phyloP scores from a whole-genome alignment of 2,888 invertebrate genomes.

The Eupeodes luniger region DNA sequence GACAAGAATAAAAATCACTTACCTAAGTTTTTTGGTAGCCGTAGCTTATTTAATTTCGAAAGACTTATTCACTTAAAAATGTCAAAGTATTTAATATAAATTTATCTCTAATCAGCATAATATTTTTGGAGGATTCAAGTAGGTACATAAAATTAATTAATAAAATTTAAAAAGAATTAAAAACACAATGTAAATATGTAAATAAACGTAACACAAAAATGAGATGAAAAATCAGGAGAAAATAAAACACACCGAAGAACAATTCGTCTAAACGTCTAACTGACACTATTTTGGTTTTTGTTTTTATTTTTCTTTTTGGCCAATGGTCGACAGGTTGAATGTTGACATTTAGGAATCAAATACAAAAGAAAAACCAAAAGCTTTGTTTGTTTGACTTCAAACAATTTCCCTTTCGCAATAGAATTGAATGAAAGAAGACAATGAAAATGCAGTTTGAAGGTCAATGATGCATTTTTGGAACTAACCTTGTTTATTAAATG shows the following conservation, averaged over 20 bases:
- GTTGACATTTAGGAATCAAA: slow-evolving; percentile 9
- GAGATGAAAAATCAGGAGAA: neutral
- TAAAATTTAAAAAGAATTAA: neutral
- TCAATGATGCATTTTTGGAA: neutral
- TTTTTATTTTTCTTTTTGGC: neutral
- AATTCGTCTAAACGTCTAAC: slow-evolving; percentile 23
- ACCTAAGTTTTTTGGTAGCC: slow-evolving; percentile 5
- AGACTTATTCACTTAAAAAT: slow-evolving; percentile 36
- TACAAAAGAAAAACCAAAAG: neutral
- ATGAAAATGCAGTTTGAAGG: neutral
- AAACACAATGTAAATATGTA: neutral
- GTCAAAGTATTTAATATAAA: neutral
- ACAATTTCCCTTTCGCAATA: slow-evolving; percentile 7
- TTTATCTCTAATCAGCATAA: slow-evolving; percentile 11
- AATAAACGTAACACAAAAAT: slow-evolving; percentile 26
- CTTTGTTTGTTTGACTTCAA: neutral
- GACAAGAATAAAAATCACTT: slow-evolving; percentile 24
- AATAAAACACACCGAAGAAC: neutral
- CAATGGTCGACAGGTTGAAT: neutral
- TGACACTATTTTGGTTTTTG: slow-evolving; percentile 32
- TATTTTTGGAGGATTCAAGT: neutral
- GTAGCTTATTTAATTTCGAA: neutral
- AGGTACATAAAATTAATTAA: neutral
- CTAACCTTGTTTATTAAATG: neutral
- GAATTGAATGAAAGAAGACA: neutral